Evolutionary conservation across 1,140 invertebrate genomes (phyloP), one percentile per base, ranked within the genome.

Genomic region (Solen grandis): DNA sequence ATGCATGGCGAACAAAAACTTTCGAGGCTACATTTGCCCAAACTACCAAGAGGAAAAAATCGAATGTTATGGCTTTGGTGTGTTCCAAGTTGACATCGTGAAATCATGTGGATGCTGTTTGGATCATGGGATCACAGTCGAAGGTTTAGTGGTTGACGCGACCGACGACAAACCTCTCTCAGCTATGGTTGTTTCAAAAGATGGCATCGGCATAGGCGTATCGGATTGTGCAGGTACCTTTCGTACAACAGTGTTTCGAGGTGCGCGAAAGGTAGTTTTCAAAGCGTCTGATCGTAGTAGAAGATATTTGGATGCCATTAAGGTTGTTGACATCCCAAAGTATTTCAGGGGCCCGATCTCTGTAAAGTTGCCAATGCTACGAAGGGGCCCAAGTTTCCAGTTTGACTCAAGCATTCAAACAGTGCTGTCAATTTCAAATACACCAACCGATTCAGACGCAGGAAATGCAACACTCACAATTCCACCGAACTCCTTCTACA

Each of bases 261-360:
- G 22, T 35, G 33, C 38, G 41, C 19, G n/a, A 35, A 5, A 16
- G 8, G 13, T 76, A 13, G 62, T 76, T 35, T 25, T 76, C 25
- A 27, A 16, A 1, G 59, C 62, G 2, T 19, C 31, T 0, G 62
- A 76, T 33, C 22, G 19, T 16, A 29, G 10, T 1, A 22, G 29
- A 14, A 50, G 27, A 35, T 76, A 76, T 50, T n/a, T 66, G 22
- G 60, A 52, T 25, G 74, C 74, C 25, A 50, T 76, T 2, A 76
- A 57, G 35, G 35, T 66, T 1, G 52, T 76, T 55, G 41, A 76
- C 27, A 63, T 76, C n/a, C 38, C 74, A 27, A 52, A 50, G 22
- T 33, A n/a, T 29, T 65, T 65, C 31, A 29, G 62, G 35, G 74
- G 60, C 5, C 60, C 60, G 14, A 33, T 76, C 3, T 4, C 65